Percentiles rank a stretch among this genome's conserved stretches.
phyloP scores from a whole-genome alignment of 2,888 invertebrate genomes.

The Philaethria dido region DNA sequence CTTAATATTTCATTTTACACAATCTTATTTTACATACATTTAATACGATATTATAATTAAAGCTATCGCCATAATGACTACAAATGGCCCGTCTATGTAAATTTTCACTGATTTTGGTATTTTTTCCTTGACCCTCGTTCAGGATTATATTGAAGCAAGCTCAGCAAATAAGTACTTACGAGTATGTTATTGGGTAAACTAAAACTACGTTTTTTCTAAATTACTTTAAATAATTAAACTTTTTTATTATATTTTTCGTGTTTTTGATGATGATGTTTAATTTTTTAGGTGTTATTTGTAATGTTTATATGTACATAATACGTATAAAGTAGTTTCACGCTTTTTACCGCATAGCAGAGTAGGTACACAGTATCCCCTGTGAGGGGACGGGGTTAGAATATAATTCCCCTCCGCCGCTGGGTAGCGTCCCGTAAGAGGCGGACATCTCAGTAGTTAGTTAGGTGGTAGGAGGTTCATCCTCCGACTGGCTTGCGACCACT shows the following conservation, averaged over 20 bases:
- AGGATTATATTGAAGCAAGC: constrained; percentile 36
- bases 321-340: no score
- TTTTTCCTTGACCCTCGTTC: constrained; percentile 33
- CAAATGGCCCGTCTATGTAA: constrained; percentile 39
- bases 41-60: constrained; percentile 24
- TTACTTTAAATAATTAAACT: constrained; percentile 8
- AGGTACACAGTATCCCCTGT: no score
- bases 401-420: no score
- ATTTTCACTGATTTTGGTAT: constrained; percentile 32
- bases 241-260: background rate
- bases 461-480: no score
- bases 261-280: background rate
- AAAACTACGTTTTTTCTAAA: background rate
- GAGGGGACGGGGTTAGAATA: no score
- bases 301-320: background rate
- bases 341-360: no score
- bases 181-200: constrained; percentile 1
- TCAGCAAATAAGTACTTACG: no score
- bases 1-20: constrained; percentile 27
- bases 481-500: no score
- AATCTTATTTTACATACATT: constrained; percentile 23
- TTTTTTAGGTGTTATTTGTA: background rate
- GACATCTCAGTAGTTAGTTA: no score
- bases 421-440: no score
- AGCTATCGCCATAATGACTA: constrained; percentile 32